A percentile compares a stretch with the other conserved stretches of the same genome.
These are phyloP conservation scores for Triplophysa bombifrons DNA, from an alignment of 2,797 vertebrate genomes.

Conservation along the genomic window DNA sequence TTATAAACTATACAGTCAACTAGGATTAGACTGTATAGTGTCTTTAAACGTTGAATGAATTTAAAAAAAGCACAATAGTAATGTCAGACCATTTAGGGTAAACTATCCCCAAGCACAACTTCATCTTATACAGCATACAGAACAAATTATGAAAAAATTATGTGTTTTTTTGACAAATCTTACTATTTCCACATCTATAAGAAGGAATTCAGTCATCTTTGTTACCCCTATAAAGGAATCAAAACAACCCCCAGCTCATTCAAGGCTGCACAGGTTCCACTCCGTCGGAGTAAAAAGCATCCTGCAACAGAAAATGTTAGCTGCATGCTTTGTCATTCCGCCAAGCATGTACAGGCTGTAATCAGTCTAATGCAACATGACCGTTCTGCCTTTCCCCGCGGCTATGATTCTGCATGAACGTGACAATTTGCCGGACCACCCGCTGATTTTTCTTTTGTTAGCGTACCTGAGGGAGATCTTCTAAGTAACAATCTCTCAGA, in stretches of 20 bases:
- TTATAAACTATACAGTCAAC: not conserved
- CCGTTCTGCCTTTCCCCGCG: constrained; percentile 59
- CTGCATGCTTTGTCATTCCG: constrained; percentile 30
- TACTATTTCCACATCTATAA: not conserved
- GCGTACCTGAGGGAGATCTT: constrained; percentile 6
- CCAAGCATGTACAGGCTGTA: constrained; percentile 55
- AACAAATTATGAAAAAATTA: too few species aligned
- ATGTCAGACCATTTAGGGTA: too few species aligned
- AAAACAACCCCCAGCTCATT: not conserved
- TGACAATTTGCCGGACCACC: constrained; percentile 53
- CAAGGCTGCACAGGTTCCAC: constrained; percentile 16
- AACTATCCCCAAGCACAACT: too few species aligned
- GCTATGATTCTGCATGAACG: constrained; percentile 61
- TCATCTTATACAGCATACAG: too few species aligned
- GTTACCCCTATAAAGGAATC: not conserved
- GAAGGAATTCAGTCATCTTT: not conserved
- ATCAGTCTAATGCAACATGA: constrained; percentile 64
- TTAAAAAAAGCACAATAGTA: too few species aligned
- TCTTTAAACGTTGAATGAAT: not conserved
- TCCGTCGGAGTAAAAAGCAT: constrained; percentile 6
- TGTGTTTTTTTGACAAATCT: not conserved
- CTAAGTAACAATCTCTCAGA: constrained; percentile 37
- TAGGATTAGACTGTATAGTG: not conserved
- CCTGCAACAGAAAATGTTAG: constrained; percentile 25
- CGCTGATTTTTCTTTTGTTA: constrained; percentile 55